These are phyloP conservation scores for Smittia sp. DNA, from an alignment of 2,888 invertebrate species.

Conservation along the genomic window DNA sequence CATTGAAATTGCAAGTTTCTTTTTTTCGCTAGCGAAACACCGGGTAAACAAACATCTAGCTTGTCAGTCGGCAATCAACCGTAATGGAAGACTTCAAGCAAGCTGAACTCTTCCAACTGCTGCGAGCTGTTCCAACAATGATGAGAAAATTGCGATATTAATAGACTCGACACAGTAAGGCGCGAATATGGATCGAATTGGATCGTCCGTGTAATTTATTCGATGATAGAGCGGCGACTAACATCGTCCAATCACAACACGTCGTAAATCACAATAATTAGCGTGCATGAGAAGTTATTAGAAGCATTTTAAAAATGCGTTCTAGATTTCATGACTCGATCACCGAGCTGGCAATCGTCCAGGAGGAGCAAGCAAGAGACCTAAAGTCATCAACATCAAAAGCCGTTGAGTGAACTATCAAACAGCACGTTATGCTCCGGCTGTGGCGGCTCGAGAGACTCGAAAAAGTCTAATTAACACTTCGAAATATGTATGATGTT, in stretches of 20 bases:
- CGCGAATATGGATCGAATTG: neutral
- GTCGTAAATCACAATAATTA: constrained; percentile 32
- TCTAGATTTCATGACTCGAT: constrained; percentile 25
- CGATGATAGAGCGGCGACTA: neutral
- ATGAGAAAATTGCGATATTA: neutral
- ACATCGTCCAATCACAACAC: neutral
- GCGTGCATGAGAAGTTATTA: neutral
- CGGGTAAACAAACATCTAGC: neutral
- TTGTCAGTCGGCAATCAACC: neutral
- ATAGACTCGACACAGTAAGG: neutral
- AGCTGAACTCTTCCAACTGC: neutral
- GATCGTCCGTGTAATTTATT: neutral
- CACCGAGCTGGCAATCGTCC: constrained; percentile 8
- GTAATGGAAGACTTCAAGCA: constrained; percentile 5
- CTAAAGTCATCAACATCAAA: constrained; percentile 3
- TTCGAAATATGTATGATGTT: neutral
- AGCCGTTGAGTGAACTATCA: constrained; percentile 19
- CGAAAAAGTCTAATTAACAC: constrained; percentile 23
- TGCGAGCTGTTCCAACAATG: neutral
- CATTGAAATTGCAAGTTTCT: constrained; percentile 27
- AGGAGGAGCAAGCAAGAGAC: neutral
- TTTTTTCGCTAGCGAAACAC: neutral
- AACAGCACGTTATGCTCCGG: neutral
- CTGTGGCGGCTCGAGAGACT: neutral
- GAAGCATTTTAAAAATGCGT: constrained; percentile 27